Percentiles rank a stretch among this genome's conserved stretches.
These are phyloP conservation scores for Manacus vitellinus DNA, from an alignment of 2,113 vertebrate genomes.

Conservation along the genomic window DNA sequence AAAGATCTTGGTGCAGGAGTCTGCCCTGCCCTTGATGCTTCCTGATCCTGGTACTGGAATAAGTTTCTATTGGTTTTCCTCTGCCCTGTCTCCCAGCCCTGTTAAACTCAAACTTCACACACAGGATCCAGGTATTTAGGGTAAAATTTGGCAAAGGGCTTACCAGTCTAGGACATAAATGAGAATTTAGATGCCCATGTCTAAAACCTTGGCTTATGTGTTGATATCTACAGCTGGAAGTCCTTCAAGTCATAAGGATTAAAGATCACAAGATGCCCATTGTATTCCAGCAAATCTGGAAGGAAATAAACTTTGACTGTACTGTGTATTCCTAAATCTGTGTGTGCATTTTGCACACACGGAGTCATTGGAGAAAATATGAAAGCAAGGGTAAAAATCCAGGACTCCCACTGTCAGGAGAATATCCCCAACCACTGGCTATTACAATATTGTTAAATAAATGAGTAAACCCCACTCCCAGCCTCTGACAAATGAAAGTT, in stretches of 20 bases:
- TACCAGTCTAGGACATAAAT: background rate
- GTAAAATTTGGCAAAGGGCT: background rate
- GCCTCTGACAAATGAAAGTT: background rate
- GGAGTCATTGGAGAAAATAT: background rate
- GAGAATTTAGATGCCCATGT: background rate
- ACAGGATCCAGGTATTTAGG: background rate
- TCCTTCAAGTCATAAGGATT: background rate
- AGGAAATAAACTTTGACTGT: background rate
- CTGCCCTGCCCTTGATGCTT: background rate
- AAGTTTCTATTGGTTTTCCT: background rate
- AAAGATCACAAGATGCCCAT: background rate
- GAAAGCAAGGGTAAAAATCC: background rate
- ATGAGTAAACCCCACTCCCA: background rate
- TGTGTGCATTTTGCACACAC: fast-evolving
- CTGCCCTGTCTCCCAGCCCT: background rate
- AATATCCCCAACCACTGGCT: background rate
- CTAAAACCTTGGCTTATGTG: background rate
- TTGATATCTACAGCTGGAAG: background rate
- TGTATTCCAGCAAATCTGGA: background rate
- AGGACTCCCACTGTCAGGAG: background rate
- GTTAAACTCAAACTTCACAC: background rate
- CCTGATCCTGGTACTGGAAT: background rate
- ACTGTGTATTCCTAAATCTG: background rate
- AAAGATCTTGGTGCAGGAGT: background rate
- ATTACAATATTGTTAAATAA: background rate